Evolutionary conservation across 2,888 invertebrate species (phyloP), one percentile per base, ranked within the genome.

Genomic region (Protonemura montana): DNA sequence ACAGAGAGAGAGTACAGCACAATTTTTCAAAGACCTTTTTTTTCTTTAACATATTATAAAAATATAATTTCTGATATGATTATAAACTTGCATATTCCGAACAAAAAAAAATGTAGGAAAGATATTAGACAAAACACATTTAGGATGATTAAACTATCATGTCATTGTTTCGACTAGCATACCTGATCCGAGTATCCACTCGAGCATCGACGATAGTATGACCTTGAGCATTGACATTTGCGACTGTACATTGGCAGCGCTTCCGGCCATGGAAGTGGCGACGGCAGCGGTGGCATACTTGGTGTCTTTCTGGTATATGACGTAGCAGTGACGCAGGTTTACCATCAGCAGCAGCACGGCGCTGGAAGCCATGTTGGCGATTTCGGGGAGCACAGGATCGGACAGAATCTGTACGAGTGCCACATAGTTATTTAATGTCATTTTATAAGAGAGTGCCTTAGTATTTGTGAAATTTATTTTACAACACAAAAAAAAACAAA

Each of bases 341-440:
- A 97, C 95, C 87, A 97, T 92, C 0, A 98, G 92, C 21, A 97
- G 93, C 5, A 98, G 91, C 0, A 97, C 94, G 0, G 97, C 96
- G 0, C 96, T 97, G 0, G 97, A 96, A 0, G 96, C 94, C 0
- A 96, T 92, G 87, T 95, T 94, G 3, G 96, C 95, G 16, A 97
- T 93, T 89, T 97, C 97, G 0, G 95, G 94, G 10, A 96, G 91
- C 0, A 96, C 94, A 90, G 96, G 95, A 0, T 94, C 94, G 85
- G 93, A 95, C 30, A 93, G 94, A 88, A 92, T 90, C 90, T 90
- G 88, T 26, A 88, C 35, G 10, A 3, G 10, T 10, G 5, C 35
- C 3, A 35, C 35, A 35, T 10, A 10, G 35, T 35, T n/a, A n/a
- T n/a, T n/a, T n/a, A n/a, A n/a, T n/a, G n/a, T n/a, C n/a, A n/a